Conservation (phyloP, 2,797 vertebrate species). For the Crenuchus spilurus region DNA sequence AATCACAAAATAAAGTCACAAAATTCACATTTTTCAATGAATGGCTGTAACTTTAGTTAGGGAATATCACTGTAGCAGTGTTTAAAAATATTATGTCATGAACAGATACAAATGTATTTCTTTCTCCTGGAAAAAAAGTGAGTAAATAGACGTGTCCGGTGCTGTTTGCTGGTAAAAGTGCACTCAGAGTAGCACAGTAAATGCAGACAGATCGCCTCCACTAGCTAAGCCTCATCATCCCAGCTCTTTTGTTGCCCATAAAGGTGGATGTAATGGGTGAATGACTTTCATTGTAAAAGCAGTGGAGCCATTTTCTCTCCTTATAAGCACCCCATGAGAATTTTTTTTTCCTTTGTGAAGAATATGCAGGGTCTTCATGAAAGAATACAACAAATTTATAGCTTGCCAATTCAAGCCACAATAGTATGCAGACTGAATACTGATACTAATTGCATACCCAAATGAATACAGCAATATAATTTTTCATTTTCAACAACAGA, state of each 20-base stretch:
- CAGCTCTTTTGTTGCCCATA: constrained; percentile 34
- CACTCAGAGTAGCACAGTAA: constrained; percentile 16
- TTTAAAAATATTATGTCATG: too few relatives aligned
- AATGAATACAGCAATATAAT: not conserved
- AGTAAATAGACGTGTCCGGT: constrained; percentile 18
- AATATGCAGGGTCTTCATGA: not conserved
- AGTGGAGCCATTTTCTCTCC: not conserved
- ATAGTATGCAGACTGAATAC: not conserved
- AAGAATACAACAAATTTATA: not conserved
- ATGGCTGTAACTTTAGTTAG: too few relatives aligned
- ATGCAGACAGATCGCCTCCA: constrained; percentile 36
- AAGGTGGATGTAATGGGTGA: constrained; percentile 6
- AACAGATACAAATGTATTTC: too few relatives aligned
- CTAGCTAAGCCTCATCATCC: constrained; percentile 30
- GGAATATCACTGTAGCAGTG: too few relatives aligned
- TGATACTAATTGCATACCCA: not conserved
- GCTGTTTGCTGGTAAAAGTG: constrained; percentile 38
- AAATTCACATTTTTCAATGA: too few relatives aligned
- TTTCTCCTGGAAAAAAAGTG: not conserved
- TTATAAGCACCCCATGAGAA: not conserved
- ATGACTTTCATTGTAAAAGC: constrained; percentile 20
- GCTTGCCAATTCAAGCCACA: not conserved
- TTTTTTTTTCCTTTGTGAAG: not conserved
- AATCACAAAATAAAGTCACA: too few relatives aligned
- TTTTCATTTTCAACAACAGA: too few relatives aligned